Conservation (phyloP, 2,888 invertebrate species). For the Altica lythri region DNA sequence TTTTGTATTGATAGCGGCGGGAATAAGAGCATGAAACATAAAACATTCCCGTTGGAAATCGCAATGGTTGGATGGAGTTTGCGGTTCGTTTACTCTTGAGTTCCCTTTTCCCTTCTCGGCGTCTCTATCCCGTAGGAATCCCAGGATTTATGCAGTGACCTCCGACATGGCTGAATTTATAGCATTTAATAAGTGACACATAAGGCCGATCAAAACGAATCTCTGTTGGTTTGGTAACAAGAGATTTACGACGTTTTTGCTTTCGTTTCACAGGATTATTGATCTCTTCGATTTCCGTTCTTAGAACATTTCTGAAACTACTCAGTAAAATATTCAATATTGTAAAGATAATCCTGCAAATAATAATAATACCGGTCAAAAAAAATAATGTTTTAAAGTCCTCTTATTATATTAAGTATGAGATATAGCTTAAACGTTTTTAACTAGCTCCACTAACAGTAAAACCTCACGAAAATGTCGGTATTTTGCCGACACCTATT, state of each 20-base stretch:
- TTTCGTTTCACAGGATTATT: constrained; percentile 1
- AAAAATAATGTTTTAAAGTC: too few relatives aligned
- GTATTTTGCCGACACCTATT: too few relatives aligned
- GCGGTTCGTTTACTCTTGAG: constrained; percentile 34
- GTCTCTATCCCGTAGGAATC: constrained; percentile 29
- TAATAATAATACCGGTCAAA: too few relatives aligned
- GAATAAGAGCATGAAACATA: constrained; percentile 33
- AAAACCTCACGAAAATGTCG: too few relatives aligned
- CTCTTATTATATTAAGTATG: too few relatives aligned
- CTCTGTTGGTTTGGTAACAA: constrained; percentile 21
- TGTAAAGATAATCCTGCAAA: too few relatives aligned
- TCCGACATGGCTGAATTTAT: constrained; percentile 37
- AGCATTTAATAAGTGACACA: constrained; percentile 38
- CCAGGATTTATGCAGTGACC: constrained; percentile 38
- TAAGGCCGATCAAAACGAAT: constrained; percentile 36
- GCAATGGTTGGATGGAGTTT: constrained; percentile 36
- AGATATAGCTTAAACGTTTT: too few relatives aligned
- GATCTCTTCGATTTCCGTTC: constrained; percentile 6
- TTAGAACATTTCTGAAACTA: background rate
- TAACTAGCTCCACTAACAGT: too few relatives aligned
- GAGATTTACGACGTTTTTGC: constrained; percentile 14
- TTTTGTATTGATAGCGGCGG: constrained; percentile 24
- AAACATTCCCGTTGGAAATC: constrained; percentile 36
- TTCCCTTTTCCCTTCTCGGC: background rate
- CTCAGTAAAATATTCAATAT: too few relatives aligned